These are phyloP conservation scores for Eristalis intricaria DNA, from an alignment of 2,888 invertebrate genomes.

Conservation along the genomic window DNA sequence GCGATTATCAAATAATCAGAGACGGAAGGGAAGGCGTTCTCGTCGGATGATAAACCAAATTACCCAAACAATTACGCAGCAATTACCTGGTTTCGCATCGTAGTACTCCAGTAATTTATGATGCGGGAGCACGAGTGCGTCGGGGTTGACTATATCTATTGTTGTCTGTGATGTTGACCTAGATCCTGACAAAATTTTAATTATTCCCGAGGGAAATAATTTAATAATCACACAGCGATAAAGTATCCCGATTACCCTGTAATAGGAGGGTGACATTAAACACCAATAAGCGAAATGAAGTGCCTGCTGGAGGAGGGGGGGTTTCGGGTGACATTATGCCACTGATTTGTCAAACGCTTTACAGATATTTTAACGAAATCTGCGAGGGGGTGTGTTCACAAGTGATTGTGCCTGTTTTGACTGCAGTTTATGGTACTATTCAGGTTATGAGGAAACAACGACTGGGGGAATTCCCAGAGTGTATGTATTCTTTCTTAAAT, in stretches of 20 bases:
- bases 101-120: conserved; percentile 52
- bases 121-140: background rate
- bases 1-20: conserved; percentile 56
- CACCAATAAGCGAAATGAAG: background rate
- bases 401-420: too few relatives aligned
- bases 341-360: background rate
- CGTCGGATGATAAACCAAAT: conserved; percentile 50
- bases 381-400: too few relatives aligned
- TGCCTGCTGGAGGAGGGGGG: background rate
- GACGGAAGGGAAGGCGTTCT: conserved; percentile 22
- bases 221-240: conserved; percentile 38
- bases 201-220: conserved; percentile 57
- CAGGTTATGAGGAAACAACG: too few relatives aligned
- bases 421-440: too few relatives aligned
- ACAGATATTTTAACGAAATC: background rate
- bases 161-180: conserved; percentile 17
- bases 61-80: conserved; percentile 66
- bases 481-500: too few relatives aligned
- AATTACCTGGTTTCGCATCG: conserved; percentile 60
- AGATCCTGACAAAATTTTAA: conserved; percentile 48
- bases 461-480: too few relatives aligned
- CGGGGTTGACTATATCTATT: background rate
- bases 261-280: background rate
- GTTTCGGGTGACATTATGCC: background rate
- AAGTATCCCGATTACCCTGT: conserved; percentile 32